phyloP scores from a whole-genome alignment of 2,113 vertebrate species.

The Aythya baeri region DNA sequence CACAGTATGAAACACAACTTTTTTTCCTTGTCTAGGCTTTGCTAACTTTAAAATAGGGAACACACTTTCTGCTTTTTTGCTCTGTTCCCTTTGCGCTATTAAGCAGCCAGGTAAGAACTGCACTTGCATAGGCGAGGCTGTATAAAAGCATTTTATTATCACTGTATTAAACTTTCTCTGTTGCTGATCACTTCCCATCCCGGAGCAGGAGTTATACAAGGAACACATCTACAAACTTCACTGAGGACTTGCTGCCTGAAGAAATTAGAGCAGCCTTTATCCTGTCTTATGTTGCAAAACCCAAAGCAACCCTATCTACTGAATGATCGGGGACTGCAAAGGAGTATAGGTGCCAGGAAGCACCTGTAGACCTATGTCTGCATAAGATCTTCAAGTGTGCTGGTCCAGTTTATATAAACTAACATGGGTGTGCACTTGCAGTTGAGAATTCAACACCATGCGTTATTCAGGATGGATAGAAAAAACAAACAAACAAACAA shows the following conservation, averaged over 20 bases:
- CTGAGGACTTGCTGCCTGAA: background rate
- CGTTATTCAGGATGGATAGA: background rate
- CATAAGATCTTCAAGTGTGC: background rate
- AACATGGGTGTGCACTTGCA: background rate
- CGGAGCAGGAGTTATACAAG: background rate
- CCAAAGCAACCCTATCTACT: background rate
- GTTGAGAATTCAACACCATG: background rate
- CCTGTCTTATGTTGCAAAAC: background rate
- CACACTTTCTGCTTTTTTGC: background rate
- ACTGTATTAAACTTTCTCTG: background rate
- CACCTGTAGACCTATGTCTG: background rate
- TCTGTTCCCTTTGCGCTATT: background rate
- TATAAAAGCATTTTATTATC: background rate
- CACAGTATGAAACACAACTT: background rate
- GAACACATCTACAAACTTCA: background rate
- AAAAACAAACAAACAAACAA: background rate
- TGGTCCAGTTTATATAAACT: background rate
- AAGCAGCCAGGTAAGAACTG: background rate
- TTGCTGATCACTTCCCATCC: background rate
- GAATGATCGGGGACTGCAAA: background rate
- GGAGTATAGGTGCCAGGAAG: background rate
- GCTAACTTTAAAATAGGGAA: background rate
- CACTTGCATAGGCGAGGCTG: background rate
- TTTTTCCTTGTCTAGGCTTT: background rate
- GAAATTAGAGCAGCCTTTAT: background rate